Evolutionary conservation across 2,797 vertebrate genomes (phyloP).

Genomic region (Gambusia yucatana): DNA sequence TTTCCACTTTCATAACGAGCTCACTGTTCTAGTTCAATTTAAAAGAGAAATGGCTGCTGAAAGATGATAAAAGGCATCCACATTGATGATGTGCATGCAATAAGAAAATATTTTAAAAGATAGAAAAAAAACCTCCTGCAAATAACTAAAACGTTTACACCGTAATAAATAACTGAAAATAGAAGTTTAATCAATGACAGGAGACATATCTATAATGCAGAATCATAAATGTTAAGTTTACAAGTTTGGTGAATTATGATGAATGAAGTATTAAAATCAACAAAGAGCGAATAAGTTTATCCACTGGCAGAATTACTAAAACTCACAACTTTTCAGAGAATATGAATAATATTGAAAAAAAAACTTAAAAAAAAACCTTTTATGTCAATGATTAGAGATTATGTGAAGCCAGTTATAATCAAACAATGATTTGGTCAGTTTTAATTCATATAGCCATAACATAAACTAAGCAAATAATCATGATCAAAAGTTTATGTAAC

Average conservation of each 20-base stretch:
- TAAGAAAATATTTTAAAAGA: neutral
- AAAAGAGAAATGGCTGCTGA: conserved; percentile 2
- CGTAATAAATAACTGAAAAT: conserved; percentile 24
- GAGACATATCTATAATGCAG: neutral
- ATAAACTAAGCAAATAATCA: neutral
- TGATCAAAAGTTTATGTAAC: neutral
- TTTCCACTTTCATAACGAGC: conserved; percentile 21
- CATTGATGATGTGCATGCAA: conserved; percentile 5
- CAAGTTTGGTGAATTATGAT: neutral
- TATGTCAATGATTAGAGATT: neutral
- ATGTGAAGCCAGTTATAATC: neutral
- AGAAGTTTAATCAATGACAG: neutral
- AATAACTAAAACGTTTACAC: neutral
- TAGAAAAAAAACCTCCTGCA: neutral
- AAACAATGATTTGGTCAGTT: neutral
- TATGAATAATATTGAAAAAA: neutral
- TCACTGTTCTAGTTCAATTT: conserved; percentile 20
- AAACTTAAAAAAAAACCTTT: neutral
- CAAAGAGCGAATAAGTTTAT: neutral
- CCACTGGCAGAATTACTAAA: neutral
- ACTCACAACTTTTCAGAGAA: neutral
- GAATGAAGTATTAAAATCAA: neutral
- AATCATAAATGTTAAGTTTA: neutral
- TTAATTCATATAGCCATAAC: neutral
- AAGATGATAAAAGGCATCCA: neutral